Evolutionary conservation across 2,888 invertebrate genomes (phyloP), one percentile per base, ranked within the genome.

Genomic region (Chorisops tibialis): DNA sequence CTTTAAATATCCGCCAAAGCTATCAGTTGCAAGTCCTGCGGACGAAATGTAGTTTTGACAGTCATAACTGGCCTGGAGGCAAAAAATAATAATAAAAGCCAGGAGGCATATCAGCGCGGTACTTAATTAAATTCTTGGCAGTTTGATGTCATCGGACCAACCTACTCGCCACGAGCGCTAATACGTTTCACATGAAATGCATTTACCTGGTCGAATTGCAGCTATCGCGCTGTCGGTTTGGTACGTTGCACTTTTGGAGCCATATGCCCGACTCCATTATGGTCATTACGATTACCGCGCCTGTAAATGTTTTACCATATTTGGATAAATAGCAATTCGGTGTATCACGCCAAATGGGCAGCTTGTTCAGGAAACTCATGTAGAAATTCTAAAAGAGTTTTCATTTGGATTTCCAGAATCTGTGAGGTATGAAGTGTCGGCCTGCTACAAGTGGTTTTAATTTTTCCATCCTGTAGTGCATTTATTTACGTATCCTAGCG

Each of bases 261-360:
- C 30, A 9, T 2, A 9, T 30, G 30, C 9, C 9, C 30, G 30
- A 30, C 30, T 30, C 16, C 18, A 19, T 45, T 45, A 19, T 19
- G 19, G 16, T 14, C 14, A 45, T 48, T 19, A 22, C 48, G 22
- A 48, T 48, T n/a, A 14, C 21, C 21, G 9, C 11, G 11, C 22
- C 48, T 48, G 48, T 22, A 48, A 48, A 37, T 38, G 37, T 51
- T 51, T 51, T 22, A 37, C 51, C 51, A 16, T 51, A 51, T 51
- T 51, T 51, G 51, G 51, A 38, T 37, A 37, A 37, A 37, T 37
- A 11, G 19, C 18, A 7, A 35, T 51, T 37, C 19, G 35, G 51
- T 37, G 37, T 51, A 30, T 30, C 9, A 30, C 7, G 30, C 7
- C 30, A 30, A 30, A 30, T 30, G 30, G 5, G 5, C 30, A 7